Percentiles rank a stretch among this genome's conserved stretches.
Conservation (phyloP, 2,797 vertebrate species). For the Phylloscopus collybita region DNA sequence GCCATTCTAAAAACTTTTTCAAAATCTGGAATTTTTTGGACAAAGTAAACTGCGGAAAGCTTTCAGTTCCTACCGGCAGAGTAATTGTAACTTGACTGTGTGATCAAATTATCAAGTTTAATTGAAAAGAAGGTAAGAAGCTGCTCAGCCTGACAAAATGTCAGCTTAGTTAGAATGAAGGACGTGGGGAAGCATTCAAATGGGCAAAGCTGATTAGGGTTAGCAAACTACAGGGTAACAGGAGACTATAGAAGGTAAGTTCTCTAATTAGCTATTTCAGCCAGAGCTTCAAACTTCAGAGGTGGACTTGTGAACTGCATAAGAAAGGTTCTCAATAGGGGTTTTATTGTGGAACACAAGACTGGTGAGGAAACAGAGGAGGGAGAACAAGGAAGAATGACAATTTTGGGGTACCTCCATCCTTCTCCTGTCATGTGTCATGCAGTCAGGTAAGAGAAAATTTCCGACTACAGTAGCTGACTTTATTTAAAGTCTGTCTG, state of each 20-base stretch:
- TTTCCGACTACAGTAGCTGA: not conserved
- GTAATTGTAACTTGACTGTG: not conserved
- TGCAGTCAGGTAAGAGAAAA: slow-evolving; percentile 14
- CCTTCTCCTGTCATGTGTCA: not conserved
- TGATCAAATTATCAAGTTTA: not conserved
- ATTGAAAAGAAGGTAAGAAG: not conserved
- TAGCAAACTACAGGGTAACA: not conserved
- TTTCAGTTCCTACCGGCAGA: not conserved
- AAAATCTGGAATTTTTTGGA: not conserved
- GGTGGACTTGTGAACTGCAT: not conserved
- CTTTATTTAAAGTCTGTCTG: not conserved
- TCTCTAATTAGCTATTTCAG: slow-evolving; percentile 32
- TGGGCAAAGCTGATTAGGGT: slow-evolving; percentile 8
- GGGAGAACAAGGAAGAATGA: not conserved
- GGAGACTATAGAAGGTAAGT: not conserved
- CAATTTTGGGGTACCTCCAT: not conserved
- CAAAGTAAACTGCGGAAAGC: not conserved
- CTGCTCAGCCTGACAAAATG: not conserved
- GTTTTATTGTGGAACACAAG: not conserved
- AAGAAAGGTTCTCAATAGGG: not conserved
- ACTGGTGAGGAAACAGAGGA: not conserved
- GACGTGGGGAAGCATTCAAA: not conserved
- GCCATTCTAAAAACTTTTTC: not conserved
- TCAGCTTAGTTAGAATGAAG: not conserved
- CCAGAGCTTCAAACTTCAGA: not conserved